Evolutionary conservation across 2,113 vertebrate genomes (phyloP).

Genomic region (Eretmochelys imbricata): DNA sequence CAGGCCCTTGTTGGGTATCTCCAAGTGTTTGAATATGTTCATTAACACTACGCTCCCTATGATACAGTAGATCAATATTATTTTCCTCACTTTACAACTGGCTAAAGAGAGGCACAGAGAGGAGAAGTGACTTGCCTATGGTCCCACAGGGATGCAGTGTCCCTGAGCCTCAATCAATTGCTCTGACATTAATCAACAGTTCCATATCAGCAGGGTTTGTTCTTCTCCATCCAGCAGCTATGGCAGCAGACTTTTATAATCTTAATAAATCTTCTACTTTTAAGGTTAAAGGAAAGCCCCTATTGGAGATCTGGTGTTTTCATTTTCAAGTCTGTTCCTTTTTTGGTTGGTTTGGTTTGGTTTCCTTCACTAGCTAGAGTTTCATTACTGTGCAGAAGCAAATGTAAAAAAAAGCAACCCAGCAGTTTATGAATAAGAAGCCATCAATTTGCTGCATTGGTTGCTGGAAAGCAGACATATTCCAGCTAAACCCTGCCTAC

Average conservation of each 20-base stretch:
- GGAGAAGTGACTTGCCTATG: background rate
- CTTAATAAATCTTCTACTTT: constrained; percentile 39
- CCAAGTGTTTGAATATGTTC: background rate
- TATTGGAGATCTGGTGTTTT: constrained; percentile 64
- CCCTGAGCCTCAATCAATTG: background rate
- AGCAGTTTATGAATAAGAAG: constrained; percentile 63
- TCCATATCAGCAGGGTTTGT: background rate
- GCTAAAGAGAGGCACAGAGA: constrained; percentile 15
- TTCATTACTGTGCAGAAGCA: constrained; percentile 65
- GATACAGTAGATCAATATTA: background rate
- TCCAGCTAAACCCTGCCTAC: constrained; percentile 57
- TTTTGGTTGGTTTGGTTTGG: constrained; percentile 25
- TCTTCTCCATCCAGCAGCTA: constrained; percentile 7
- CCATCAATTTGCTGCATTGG: constrained; percentile 53
- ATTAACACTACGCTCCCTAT: fast-evolving
- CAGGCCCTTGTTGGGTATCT: background rate
- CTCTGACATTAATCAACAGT: background rate
- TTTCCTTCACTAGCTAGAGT: constrained; percentile 61
- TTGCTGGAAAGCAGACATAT: constrained; percentile 17
- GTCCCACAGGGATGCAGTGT: background rate
- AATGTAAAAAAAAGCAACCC: constrained; percentile 62
- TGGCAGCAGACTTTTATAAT: constrained; percentile 40
- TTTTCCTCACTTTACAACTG: constrained; percentile 36
- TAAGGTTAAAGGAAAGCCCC: constrained; percentile 65
- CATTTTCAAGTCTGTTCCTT: constrained; percentile 60